Evolutionary conservation across 2,888 invertebrate species (phyloP), one percentile per base, ranked within the genome.

Genomic region (Ctenicera cuprea): DNA sequence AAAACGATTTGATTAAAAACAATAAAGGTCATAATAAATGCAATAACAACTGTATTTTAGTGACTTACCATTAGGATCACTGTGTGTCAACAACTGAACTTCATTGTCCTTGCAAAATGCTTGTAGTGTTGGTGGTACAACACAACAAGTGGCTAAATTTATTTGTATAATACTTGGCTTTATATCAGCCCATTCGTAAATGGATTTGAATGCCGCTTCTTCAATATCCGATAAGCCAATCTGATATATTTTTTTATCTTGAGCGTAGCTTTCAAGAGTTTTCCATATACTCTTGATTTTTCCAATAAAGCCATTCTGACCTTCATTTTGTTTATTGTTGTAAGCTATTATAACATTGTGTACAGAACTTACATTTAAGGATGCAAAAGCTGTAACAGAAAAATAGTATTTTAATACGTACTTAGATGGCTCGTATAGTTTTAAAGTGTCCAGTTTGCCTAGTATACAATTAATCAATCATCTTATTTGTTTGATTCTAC

Each of bases 81-180:
- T 97, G 86, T 99, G 99, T 0, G 98, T 99, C 22, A 99, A 89
- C 43, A 99, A 88, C 85, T 97, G 97, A 75, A 99, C 94, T 82
- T 96, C 95, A 82, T 97, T 93, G 78, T 94, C 93, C 81, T 95
- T 94, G 76, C 98, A 97, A 88, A 96, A 99, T 77, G 93, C 92
- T 86, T 96, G 94, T 78, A 99, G 89, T 1, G 95, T 92, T 0
- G 96, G 94, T 20, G 98, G 98, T 67, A 99, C 97, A 2, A 97
- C 95, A 88, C 98, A 98, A 85, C 98, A 98, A 12, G 95, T 94
- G 0, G 95, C 93, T 68, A 98, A 89, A 88, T 97, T 98, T 73
- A 98, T 96, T 89, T 98, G 98, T 68, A 97, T 94, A 71, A 97
- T 96, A 76, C 92, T 90, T 2, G 98, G 98, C 83, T 95, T 94